Evolutionary conservation across 1,140 invertebrate genomes (phyloP).

Genomic region (Hyphantria cunea): DNA sequence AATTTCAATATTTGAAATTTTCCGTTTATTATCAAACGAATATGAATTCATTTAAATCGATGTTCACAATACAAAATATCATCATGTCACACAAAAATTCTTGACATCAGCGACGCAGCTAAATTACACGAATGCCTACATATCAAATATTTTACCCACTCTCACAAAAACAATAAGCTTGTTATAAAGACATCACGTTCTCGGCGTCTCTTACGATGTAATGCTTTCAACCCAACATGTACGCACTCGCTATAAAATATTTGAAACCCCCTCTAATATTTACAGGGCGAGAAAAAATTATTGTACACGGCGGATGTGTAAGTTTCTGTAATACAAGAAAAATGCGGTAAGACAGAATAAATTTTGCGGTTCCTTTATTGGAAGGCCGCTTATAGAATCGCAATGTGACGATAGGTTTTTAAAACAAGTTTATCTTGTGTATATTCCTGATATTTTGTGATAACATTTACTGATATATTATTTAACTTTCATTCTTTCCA

Average conservation of each 20-base stretch:
- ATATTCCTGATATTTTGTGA: too few species aligned
- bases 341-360: background rate
- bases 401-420: too few species aligned
- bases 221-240: conserved; percentile 36
- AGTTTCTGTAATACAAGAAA: conserved; percentile 6
- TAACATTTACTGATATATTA: too few species aligned
- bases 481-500: too few species aligned
- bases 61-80: too few species aligned
- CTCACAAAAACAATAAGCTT: conserved; percentile 33
- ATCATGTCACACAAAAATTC: background rate
- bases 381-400: background rate
- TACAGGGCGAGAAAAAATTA: conserved; percentile 6
- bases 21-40: too few species aligned
- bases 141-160: conserved; percentile 27
- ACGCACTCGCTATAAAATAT: conserved; percentile 28
- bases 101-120: conserved; percentile 4
- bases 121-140: conserved; percentile 18
- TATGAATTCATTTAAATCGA: too few species aligned
- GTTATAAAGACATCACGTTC: conserved; percentile 34
- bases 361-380: background rate
- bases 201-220: conserved; percentile 28
- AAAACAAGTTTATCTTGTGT: too few species aligned
- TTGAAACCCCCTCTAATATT: conserved; percentile 28
- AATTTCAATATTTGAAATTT: too few species aligned
- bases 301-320: background rate